Evolutionary conservation across 1,140 invertebrate genomes (phyloP).

Genomic region (Drosophila parabipectinata): DNA sequence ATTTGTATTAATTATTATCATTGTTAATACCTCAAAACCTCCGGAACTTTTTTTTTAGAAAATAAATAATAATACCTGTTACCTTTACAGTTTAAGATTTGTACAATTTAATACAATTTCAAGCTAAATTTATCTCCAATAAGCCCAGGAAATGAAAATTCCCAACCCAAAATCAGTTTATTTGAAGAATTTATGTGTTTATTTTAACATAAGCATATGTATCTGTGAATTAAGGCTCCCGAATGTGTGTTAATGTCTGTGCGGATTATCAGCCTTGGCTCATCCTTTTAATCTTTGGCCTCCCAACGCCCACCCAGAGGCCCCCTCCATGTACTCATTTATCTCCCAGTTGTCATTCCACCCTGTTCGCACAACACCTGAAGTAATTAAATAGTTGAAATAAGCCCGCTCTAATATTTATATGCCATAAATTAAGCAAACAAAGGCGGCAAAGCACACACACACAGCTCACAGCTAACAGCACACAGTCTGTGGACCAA

Average conservation of each 20-base stretch:
- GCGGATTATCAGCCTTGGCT: slow-evolving; percentile 24
- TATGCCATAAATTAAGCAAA: slow-evolving; percentile 79
- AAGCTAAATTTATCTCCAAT: too few species aligned
- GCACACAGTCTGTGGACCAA: not conserved
- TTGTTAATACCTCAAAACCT: too few species aligned
- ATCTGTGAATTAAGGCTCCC: not conserved
- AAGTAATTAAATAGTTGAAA: slow-evolving; percentile 80
- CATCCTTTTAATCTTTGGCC: not conserved
- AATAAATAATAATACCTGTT: too few species aligned
- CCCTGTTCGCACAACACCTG: slow-evolving; percentile 56
- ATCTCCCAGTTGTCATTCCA: not conserved
- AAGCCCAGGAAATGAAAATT: too few species aligned
- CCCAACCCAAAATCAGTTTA: not conserved
- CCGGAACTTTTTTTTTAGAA: too few species aligned
- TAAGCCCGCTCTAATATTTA: slow-evolving; percentile 77
- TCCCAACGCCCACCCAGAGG: too few species aligned
- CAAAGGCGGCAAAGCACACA: slow-evolving; percentile 40
- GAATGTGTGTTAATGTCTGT: not conserved
- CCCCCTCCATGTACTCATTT: not conserved
- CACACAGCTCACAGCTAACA: slow-evolving; percentile 1
- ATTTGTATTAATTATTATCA: too few species aligned
- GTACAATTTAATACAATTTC: too few species aligned
- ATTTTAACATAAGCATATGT: not conserved
- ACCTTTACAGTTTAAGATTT: too few species aligned
- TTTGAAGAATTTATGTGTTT: too few species aligned